Evolutionary conservation across 2,113 vertebrate genomes (phyloP).

Genomic region (Odobenus rosmarus): DNA sequence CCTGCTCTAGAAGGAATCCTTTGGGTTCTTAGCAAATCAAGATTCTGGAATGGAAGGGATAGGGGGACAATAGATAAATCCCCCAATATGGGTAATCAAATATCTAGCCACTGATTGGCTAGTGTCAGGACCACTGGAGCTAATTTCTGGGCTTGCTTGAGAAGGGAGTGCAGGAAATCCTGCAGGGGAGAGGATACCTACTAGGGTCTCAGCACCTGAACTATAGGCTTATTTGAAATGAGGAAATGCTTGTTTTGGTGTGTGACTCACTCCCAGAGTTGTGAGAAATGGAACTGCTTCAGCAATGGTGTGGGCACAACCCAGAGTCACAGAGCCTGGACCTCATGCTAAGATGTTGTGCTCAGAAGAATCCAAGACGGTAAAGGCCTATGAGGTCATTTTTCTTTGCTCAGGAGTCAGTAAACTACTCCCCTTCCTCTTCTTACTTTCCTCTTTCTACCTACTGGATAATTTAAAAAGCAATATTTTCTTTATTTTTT

Average conservation of each 20-base stretch:
- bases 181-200: neutral
- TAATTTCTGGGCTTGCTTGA: neutral
- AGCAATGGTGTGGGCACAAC: neutral
- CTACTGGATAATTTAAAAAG: neutral
- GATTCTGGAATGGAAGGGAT: neutral
- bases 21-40: neutral
- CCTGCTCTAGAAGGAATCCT: neutral
- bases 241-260: slow-evolving; percentile 58
- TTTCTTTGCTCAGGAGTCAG: neutral
- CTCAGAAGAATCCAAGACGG: slow-evolving; percentile 1
- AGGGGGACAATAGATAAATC: neutral
- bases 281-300: slow-evolving; percentile 27
- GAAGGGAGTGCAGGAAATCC: neutral
- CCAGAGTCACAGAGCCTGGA: neutral
- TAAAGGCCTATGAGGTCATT: slow-evolving; percentile 30
- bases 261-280: slow-evolving; percentile 36
- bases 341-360: neutral
- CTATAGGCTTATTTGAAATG: slow-evolving; percentile 13
- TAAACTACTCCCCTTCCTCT: neutral
- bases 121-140: neutral
- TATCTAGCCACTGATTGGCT: neutral
- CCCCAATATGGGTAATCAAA: neutral
- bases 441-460: neutral
- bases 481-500: slow-evolving; percentile 24
- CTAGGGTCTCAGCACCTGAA: neutral